A percentile compares a stretch with the other conserved stretches of the same genome.
These are phyloP conservation scores for Corythornis cristatus DNA, from an alignment of 2,113 vertebrate species.

Conservation along the genomic window DNA sequence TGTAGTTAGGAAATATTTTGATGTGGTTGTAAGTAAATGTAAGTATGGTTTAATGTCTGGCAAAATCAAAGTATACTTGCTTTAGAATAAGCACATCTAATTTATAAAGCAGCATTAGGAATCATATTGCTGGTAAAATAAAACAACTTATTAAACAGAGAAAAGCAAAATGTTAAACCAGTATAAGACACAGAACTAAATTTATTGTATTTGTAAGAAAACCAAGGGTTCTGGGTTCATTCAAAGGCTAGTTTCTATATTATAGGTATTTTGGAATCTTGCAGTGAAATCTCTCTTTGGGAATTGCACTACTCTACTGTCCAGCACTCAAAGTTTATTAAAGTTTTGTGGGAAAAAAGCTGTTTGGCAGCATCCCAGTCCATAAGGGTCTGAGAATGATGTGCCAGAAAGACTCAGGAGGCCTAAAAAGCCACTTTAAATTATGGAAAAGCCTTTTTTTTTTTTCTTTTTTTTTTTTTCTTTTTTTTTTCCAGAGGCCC, in stretches of 20 bases:
- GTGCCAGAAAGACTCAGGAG: conserved; percentile 45
- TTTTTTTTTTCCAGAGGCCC: neutral
- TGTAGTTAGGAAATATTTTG: neutral
- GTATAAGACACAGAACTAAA: neutral
- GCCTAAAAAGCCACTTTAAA: conserved; percentile 43
- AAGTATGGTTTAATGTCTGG: neutral
- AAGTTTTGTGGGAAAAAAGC: conserved; percentile 70
- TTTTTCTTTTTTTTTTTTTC: neutral
- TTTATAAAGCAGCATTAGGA: neutral
- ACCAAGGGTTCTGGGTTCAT: neutral
- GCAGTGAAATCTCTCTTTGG: conserved; percentile 45
- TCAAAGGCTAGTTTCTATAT: neutral
- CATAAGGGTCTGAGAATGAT: conserved; percentile 68
- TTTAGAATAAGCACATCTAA: neutral
- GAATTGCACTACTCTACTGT: conserved; percentile 39
- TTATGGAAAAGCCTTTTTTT: neutral
- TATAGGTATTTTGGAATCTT: conserved; percentile 22
- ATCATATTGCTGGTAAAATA: neutral
- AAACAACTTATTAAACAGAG: neutral
- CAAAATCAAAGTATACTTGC: conserved; percentile 5
- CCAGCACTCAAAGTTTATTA: conserved; percentile 53
- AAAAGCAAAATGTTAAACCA: neutral
- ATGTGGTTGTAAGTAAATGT: neutral
- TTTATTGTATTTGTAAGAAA: neutral
- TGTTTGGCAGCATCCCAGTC: conserved; percentile 64